These are phyloP conservation scores for Hydractinia symbiolongicarpus DNA, from an alignment of 30 jellyfish, hydroid and myxozoan species.

Conservation along the genomic window DNA sequence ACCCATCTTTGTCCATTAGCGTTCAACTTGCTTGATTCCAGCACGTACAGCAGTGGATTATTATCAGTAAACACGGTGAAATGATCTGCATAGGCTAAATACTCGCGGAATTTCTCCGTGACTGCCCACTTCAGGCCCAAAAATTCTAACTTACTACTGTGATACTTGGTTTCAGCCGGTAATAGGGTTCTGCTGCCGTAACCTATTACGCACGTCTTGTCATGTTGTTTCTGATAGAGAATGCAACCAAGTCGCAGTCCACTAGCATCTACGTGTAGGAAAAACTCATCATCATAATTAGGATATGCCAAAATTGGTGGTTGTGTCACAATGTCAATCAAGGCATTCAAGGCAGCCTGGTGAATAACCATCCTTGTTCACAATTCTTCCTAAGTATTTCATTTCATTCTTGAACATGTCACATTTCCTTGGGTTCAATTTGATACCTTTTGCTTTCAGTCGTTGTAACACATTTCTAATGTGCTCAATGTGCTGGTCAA, in stretches of 20 bases:
- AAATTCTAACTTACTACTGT: no score
- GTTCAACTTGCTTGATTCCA: no score
- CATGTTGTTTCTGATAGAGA: no score
- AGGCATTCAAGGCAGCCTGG: conserved; percentile 45
- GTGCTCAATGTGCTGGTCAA: conserved; percentile 42
- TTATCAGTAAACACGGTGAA: no score
- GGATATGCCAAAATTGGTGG: conserved; percentile 56
- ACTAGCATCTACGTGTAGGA: conserved; percentile 23
- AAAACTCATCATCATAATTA: conserved; percentile 26
- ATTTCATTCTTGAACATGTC: conserved; percentile 32
- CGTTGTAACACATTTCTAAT: conserved; percentile 43
- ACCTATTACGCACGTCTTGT: neutral
- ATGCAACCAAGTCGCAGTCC: no score
- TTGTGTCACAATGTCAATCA: conserved; percentile 18
- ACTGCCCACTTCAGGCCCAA: no score
- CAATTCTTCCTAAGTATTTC: conserved; percentile 42
- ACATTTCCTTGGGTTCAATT: conserved; percentile 42
- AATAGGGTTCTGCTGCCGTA: no score
- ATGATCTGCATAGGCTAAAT: no score
- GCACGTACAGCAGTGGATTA: no score
- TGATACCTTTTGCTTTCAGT: conserved; percentile 35
- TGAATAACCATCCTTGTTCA: conserved; percentile 25
- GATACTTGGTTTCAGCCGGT: no score
- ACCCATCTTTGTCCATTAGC: no score
- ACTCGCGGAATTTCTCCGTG: no score